phyloP scores from a whole-genome alignment of 1,140 invertebrate species.

The Saccostrea echinata region DNA sequence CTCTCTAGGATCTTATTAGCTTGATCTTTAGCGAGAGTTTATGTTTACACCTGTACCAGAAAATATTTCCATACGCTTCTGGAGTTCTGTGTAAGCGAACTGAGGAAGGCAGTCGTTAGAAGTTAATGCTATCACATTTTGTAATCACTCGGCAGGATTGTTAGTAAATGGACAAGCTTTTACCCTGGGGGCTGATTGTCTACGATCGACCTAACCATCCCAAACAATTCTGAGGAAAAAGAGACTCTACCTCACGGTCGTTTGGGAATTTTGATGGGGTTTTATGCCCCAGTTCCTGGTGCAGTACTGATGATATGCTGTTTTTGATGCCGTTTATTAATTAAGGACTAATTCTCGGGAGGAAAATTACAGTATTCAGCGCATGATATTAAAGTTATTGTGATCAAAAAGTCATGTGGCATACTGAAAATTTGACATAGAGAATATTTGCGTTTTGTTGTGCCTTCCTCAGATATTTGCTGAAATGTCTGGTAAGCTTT shows the following conservation, averaged over 20 bases:
- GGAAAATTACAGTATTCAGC: not conserved
- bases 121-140: conserved; percentile 1
- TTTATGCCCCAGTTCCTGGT: not conserved
- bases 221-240: not conserved
- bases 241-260: not conserved
- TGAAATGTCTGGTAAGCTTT: conserved; percentile 24
- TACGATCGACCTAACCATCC: conserved; percentile 30
- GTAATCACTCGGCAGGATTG: conserved; percentile 17
- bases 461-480: not conserved
- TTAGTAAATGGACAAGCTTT: conserved; percentile 34
- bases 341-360: conserved; percentile 9
- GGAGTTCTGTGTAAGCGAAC: not conserved
- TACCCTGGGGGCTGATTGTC: conserved; percentile 24
- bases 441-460: not conserved
- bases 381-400: not conserved
- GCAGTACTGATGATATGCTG: conserved; percentile 3
- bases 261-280: not conserved
- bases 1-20: not conserved
- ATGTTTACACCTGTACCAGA: not conserved
- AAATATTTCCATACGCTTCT: not conserved
- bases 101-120: conserved; percentile 21
- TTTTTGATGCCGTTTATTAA: conserved; percentile 12
- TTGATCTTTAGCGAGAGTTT: not conserved
- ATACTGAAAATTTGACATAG: conserved; percentile 28
- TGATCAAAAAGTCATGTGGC: conserved; percentile 5